These are phyloP conservation scores for Siphamia tubifer DNA, from an alignment of 2,113 vertebrate species.

Conservation along the genomic window DNA sequence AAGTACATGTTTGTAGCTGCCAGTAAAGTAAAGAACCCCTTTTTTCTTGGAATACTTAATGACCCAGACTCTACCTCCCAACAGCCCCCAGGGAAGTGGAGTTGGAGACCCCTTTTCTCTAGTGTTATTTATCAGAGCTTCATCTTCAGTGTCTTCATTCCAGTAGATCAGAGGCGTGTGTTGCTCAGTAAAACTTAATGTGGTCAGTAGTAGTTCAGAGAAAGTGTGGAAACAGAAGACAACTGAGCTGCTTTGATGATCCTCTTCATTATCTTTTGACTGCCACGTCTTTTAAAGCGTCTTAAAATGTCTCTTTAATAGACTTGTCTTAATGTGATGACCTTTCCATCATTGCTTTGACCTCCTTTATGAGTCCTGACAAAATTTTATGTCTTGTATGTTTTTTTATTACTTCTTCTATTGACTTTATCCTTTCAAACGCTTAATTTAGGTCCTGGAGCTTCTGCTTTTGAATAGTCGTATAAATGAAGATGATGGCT, in stretches of 20 bases:
- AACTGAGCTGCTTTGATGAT: slow-evolving; percentile 40
- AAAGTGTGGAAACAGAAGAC: background rate
- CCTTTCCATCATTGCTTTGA: slow-evolving; percentile 25
- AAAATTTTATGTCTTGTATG: slow-evolving; percentile 7
- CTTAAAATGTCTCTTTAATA: slow-evolving; percentile 37
- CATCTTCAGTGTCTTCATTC: no score
- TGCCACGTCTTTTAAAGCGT: slow-evolving; percentile 22
- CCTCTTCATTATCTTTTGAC: slow-evolving; percentile 22
- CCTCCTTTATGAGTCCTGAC: slow-evolving; percentile 21
- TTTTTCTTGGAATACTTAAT: no score
- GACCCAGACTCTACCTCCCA: no score
- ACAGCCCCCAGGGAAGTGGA: no score
- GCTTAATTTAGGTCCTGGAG: background rate
- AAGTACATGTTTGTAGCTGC: no score
- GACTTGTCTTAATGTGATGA: slow-evolving; percentile 24
- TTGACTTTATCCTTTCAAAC: background rate
- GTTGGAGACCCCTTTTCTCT: no score
- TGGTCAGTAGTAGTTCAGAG: slow-evolving; percentile 14
- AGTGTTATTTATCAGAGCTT: no score
- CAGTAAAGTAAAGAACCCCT: no score
- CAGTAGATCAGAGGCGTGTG: background rate
- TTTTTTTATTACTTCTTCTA: slow-evolving; percentile 8
- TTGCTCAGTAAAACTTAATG: slow-evolving; percentile 1
- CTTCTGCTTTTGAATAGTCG: background rate
- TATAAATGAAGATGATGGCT: background rate